A percentile compares a stretch with the other conserved stretches of the same genome.
These are phyloP conservation scores for Hemicrepidius hirtus DNA, from an alignment of 2,888 invertebrate species.

Conservation along the genomic window DNA sequence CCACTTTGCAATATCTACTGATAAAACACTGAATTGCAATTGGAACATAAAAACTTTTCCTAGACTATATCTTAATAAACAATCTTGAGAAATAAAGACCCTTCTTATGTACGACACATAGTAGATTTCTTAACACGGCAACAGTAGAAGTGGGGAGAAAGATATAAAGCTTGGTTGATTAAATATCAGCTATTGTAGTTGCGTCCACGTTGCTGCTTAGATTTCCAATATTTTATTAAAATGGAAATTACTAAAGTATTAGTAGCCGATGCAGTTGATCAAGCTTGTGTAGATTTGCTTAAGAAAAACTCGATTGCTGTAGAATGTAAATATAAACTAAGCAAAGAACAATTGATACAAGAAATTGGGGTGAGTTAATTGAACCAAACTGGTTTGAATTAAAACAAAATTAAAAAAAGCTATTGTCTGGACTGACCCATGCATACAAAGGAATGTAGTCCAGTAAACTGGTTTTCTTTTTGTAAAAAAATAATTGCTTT, in stretches of 20 bases:
- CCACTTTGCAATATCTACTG: background rate
- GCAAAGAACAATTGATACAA: constrained; percentile 85
- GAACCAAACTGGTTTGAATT: constrained; percentile 25
- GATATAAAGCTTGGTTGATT: background rate
- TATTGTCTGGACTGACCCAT: background rate
- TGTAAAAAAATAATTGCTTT: constrained; percentile 56
- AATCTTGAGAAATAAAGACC: constrained; percentile 3
- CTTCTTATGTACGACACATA: background rate
- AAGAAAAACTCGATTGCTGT: constrained; percentile 85
- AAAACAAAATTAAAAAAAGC: constrained; percentile 14
- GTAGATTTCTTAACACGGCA: constrained; percentile 9
- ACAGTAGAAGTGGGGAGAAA: constrained; percentile 25
- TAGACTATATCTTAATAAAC: constrained; percentile 24
- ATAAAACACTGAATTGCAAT: background rate
- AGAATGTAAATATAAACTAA: constrained; percentile 85
- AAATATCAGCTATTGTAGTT: background rate
- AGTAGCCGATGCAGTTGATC: constrained; percentile 94
- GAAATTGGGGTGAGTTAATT: constrained; percentile 85
- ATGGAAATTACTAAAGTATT: constrained; percentile 86
- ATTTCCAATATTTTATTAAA: background rate
- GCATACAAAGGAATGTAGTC: constrained; percentile 12
- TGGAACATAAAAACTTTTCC: constrained; percentile 1
- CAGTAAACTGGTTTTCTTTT: constrained; percentile 22
- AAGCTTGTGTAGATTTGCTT: constrained; percentile 88
- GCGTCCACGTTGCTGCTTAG: constrained; percentile 7